A percentile compares a stretch with the other conserved stretches of the same genome.
These are phyloP conservation scores for Morus bassanus DNA, from an alignment of 2,797 vertebrate genomes.

Conservation along the genomic window DNA sequence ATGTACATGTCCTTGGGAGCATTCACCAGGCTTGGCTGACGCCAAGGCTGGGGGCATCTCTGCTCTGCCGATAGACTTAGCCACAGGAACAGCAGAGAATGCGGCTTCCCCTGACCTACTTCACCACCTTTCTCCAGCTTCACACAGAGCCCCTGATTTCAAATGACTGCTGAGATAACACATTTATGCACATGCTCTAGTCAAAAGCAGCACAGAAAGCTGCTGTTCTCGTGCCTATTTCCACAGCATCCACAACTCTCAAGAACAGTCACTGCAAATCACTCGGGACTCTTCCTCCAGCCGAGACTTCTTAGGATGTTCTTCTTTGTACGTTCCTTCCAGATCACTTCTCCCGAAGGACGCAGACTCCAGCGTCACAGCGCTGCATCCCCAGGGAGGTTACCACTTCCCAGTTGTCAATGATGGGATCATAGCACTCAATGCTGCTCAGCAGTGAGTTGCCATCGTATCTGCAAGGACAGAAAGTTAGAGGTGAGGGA, in stretches of 20 bases:
- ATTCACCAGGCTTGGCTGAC: background rate
- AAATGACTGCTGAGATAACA: conserved; percentile 42
- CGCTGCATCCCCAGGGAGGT: conserved; percentile 99
- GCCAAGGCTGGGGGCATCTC: background rate
- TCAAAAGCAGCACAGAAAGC: conserved; percentile 62
- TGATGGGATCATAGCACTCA: conserved; percentile 96
- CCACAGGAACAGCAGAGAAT: conserved; percentile 16
- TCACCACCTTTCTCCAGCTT: background rate
- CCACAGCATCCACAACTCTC: conserved; percentile 56
- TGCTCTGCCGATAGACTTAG: conserved; percentile 25
- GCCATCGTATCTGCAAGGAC: conserved; percentile 87
- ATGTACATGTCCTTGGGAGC: conserved; percentile 17
- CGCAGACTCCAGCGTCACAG: conserved; percentile 96
- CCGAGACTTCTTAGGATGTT: background rate
- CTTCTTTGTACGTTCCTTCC: background rate
- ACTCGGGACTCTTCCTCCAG: conserved; percentile 21
- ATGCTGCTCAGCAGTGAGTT: conserved; percentile 98
- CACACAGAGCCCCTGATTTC: conserved; percentile 12
- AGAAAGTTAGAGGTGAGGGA: conserved; percentile 3
- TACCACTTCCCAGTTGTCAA: conserved; percentile 98
- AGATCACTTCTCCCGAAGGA: conserved; percentile 93
- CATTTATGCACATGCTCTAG: conserved; percentile 14
- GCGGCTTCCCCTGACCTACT: conserved; percentile 8
- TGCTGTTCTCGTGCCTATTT: conserved; percentile 39
- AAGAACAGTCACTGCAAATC: conserved; percentile 75